phyloP scores from a whole-genome alignment of 2,797 vertebrate genomes.

The Trachops cirrhosus region DNA sequence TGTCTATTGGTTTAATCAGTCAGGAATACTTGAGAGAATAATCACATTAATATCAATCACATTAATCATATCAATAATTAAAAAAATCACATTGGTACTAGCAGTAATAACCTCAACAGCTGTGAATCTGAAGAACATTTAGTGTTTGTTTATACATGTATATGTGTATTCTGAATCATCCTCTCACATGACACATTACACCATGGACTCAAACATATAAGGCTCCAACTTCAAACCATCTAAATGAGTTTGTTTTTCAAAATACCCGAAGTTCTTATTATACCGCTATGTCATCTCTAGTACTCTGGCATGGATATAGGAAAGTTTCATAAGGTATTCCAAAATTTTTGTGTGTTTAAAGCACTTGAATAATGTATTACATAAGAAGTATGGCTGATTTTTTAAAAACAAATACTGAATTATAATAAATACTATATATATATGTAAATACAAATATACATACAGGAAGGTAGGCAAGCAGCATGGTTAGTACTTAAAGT shows the following conservation, averaged over 20 bases:
- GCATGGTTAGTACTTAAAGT: neutral
- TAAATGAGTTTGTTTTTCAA: conserved; percentile 10
- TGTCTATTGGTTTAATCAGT: neutral
- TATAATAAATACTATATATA: neutral
- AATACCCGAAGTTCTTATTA: neutral
- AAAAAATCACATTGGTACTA: neutral
- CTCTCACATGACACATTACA: neutral
- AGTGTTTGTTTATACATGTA: neutral
- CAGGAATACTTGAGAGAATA: neutral
- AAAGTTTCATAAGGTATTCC: neutral
- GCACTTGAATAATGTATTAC: neutral
- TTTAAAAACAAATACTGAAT: neutral
- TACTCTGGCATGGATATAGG: neutral
- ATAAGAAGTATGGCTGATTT: neutral
- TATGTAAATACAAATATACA: neutral
- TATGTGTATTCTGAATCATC: neutral
- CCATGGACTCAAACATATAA: neutral
- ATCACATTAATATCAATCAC: neutral
- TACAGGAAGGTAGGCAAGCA: neutral
- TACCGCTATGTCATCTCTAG: neutral
- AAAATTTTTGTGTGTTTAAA: neutral
- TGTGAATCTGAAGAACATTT: neutral
- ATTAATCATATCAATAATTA: neutral
- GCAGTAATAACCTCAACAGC: neutral
- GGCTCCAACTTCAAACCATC: neutral